Conservation (phyloP, 2,888 invertebrate species). For the Yponomeuta plumbellus region DNA sequence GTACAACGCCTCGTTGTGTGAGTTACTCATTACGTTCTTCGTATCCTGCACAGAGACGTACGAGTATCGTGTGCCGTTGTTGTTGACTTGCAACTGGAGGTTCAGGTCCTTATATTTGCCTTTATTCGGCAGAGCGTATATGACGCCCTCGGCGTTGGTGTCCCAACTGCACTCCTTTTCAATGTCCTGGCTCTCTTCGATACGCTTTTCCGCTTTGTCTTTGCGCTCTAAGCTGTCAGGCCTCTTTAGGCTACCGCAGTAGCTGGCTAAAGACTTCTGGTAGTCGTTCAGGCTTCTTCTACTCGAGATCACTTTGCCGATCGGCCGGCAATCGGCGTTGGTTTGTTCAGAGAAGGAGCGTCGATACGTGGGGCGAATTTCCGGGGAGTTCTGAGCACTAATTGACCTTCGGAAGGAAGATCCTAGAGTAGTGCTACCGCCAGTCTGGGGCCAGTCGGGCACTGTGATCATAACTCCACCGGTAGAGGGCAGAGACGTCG, state of each 20-base stretch:
- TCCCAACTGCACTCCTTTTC: slow-evolving; percentile 78
- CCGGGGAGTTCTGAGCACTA: slow-evolving; percentile 66
- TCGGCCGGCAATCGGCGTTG: slow-evolving; percentile 48
- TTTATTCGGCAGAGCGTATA: slow-evolving; percentile 70
- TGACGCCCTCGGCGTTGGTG: slow-evolving; percentile 71
- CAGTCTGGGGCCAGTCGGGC: slow-evolving; percentile 77
- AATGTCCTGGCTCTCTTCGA: slow-evolving; percentile 66
- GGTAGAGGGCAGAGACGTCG: slow-evolving; percentile 63
- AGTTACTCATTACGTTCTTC: slow-evolving; percentile 67
- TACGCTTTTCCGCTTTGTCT: slow-evolving; percentile 36
- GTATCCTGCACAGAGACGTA: slow-evolving; percentile 69
- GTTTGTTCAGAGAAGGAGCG: slow-evolving; percentile 69
- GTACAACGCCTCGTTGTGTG: slow-evolving; percentile 64
- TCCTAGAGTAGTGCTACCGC: slow-evolving; percentile 45
- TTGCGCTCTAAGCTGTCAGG: slow-evolving; percentile 38
- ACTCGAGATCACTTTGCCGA: slow-evolving; percentile 68
- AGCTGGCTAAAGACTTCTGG: slow-evolving; percentile 56
- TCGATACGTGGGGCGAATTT: slow-evolving; percentile 64
- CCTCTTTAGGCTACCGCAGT: slow-evolving; percentile 49
- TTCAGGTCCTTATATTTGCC: slow-evolving; percentile 71
- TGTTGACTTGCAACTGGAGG: slow-evolving; percentile 67
- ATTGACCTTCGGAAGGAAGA: slow-evolving; percentile 55
- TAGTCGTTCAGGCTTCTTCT: slow-evolving; percentile 67
- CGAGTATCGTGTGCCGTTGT: slow-evolving; percentile 66
- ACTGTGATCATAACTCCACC: slow-evolving; percentile 79